Evolutionary conservation across 2,113 vertebrate genomes (phyloP).

Genomic region (Plestiodon gilberti): DNA sequence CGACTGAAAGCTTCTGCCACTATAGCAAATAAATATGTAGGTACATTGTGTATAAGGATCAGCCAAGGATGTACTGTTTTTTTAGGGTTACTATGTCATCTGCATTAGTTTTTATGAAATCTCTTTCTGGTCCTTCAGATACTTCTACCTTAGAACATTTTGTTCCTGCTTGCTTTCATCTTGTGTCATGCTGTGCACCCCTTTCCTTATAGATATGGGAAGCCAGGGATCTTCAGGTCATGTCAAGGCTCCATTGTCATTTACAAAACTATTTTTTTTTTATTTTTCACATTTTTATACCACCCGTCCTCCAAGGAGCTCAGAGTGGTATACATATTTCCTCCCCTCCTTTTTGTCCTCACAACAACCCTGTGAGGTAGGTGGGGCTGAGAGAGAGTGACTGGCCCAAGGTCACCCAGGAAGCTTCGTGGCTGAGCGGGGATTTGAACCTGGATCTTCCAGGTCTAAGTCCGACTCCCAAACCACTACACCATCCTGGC

Average conservation of each 20-base stretch:
- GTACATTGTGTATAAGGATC: background rate
- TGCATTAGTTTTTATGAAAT: background rate
- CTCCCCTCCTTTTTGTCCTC: too few species aligned
- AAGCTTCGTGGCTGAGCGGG: too few species aligned
- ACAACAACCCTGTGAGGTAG: too few species aligned
- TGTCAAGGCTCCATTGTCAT: background rate
- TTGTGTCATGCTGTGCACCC: background rate
- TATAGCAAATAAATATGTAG: background rate
- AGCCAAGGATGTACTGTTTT: background rate
- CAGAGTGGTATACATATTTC: too few species aligned
- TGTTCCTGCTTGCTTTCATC: background rate
- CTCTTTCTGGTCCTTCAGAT: background rate
- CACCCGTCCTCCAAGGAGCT: too few species aligned
- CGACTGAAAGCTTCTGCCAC: background rate
- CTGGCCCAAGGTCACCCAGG: too few species aligned
- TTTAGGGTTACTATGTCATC: background rate
- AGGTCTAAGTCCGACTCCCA: too few species aligned
- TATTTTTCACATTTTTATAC: too few species aligned
- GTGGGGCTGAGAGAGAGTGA: too few species aligned
- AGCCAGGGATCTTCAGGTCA: background rate
- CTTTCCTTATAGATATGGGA: background rate
- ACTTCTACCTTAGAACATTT: background rate
- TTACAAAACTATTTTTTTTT: background rate
- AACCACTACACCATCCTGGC: too few species aligned
- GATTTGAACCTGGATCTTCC: too few species aligned